Percentiles rank a stretch among this genome's conserved stretches.
Conservation (phyloP, 2,888 invertebrate species). For the Drosophila greeni region DNA sequence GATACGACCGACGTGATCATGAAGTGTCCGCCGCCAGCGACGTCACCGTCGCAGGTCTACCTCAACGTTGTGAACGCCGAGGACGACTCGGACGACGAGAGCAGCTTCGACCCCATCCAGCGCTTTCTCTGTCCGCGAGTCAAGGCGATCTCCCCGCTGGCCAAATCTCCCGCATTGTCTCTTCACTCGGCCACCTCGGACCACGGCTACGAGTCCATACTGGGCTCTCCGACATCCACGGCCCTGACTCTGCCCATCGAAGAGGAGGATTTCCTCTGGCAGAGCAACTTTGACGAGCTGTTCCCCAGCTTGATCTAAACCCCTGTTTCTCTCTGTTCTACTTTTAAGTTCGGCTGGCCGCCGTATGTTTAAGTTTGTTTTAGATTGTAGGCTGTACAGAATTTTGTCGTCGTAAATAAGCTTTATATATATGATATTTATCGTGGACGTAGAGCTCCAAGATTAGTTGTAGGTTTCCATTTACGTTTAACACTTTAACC, state of each 20-base stretch:
- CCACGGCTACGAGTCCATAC: conserved; percentile 84
- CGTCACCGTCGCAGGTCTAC: conserved; percentile 74
- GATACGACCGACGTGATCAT: conserved; percentile 64
- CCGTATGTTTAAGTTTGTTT: conserved; percentile 44
- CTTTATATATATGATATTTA: conserved; percentile 54
- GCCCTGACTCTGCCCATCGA: conserved; percentile 50
- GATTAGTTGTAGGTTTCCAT: conserved; percentile 61
- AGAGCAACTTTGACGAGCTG: conserved; percentile 86
- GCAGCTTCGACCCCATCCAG: conserved; percentile 74
- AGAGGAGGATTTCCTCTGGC: conserved; percentile 83
- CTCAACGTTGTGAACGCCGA: conserved; percentile 66
- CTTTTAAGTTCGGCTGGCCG: conserved; percentile 58
- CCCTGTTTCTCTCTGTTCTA: conserved; percentile 41
- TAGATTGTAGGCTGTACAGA: conserved; percentile 47
- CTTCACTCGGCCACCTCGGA: conserved; percentile 80
- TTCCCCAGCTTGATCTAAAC: conserved; percentile 86
- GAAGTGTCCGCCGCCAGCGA: conserved; percentile 69
- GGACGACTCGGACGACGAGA: conserved; percentile 66
- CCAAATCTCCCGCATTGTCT: conserved; percentile 72
- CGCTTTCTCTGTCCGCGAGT: conserved; percentile 71
- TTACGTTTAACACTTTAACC: conserved; percentile 60
- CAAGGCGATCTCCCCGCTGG: conserved; percentile 72
- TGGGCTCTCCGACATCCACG: conserved; percentile 80
- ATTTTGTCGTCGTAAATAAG: conserved; percentile 50
- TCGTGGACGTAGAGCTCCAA: conserved; percentile 38